Evolutionary conservation across 2,113 vertebrate species (phyloP).

Genomic region (Eublepharis macularius): DNA sequence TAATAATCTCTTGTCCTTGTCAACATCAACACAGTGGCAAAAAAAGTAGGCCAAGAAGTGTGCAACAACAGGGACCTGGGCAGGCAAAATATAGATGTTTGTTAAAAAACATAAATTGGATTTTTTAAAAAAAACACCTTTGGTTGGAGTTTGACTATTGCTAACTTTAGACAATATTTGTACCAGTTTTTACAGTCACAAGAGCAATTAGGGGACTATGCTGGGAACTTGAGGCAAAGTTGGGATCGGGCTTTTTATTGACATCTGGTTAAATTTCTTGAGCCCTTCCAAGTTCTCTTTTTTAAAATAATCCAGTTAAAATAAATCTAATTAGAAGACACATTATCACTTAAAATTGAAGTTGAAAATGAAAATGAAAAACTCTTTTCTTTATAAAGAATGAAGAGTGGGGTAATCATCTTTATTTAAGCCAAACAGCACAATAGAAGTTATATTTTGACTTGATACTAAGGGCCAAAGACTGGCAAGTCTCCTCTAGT

Average conservation of each 20-base stretch:
- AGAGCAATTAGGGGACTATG: not conserved
- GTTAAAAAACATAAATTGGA: not conserved
- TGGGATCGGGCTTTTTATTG: not conserved
- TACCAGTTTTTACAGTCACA: not conserved
- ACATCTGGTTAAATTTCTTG: too few relatives aligned
- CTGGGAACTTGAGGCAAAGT: not conserved
- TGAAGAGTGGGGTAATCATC: too few relatives aligned
- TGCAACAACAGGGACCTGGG: not conserved
- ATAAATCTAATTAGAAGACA: too few relatives aligned
- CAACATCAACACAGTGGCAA: not conserved
- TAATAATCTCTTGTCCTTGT: conserved; percentile 13
- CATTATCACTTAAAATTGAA: too few relatives aligned
- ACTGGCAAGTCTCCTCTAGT: too few relatives aligned
- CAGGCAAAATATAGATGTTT: not conserved
- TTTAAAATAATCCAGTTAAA: too few relatives aligned
- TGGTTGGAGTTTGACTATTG: not conserved
- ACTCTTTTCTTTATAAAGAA: too few relatives aligned
- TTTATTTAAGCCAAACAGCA: too few relatives aligned
- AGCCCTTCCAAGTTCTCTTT: too few relatives aligned
- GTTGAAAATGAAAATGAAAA: too few relatives aligned
- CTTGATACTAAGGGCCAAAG: too few relatives aligned
- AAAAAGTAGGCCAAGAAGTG: not conserved
- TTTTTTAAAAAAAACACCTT: not conserved
- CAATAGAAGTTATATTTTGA: too few relatives aligned
- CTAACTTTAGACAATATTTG: not conserved